phyloP scores from a whole-genome alignment of 1,140 invertebrate genomes.

The Manduca sexta region DNA sequence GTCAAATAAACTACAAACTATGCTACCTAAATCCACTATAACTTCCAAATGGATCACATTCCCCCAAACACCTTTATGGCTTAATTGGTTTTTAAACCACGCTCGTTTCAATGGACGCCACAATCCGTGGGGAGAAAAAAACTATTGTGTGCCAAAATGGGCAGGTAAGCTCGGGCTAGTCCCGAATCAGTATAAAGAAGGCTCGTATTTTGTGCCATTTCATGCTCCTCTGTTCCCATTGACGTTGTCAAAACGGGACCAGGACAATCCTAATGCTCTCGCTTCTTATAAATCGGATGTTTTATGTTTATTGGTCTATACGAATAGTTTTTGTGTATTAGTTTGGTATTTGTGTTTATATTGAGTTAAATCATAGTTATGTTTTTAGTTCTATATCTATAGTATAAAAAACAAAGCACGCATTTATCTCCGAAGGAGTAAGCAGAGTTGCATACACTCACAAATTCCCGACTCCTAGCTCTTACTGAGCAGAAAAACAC shows the following conservation, averaged over 20 bases:
- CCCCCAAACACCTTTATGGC: conserved; percentile 26
- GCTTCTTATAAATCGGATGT: background rate
- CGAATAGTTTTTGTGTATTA: no score
- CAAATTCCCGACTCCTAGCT: no score
- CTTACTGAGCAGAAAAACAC: no score
- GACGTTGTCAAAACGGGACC: conserved; percentile 23
- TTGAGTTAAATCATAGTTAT: no score
- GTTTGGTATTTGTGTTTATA: no score
- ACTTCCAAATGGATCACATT: conserved; percentile 1
- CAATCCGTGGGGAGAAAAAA: conserved; percentile 16
- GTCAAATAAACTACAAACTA: no score
- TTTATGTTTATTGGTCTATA: no score
- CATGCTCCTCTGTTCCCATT: conserved; percentile 19
- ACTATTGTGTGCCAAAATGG: conserved; percentile 11
- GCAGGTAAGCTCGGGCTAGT: conserved; percentile 18
- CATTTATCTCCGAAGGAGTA: no score
- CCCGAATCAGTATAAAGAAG: conserved; percentile 11
- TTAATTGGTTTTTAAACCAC: conserved; percentile 45
- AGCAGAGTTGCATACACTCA: no score
- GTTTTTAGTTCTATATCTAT: no score
- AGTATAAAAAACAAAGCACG: no score
- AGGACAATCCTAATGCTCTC: background rate
- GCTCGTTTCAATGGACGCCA: conserved; percentile 21
- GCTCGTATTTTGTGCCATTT: conserved; percentile 14
- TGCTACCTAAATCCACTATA: no score